These are phyloP conservation scores for Heliconius hewitsoni DNA, from an alignment of 1,140 invertebrate genomes.

Conservation along the genomic window DNA sequence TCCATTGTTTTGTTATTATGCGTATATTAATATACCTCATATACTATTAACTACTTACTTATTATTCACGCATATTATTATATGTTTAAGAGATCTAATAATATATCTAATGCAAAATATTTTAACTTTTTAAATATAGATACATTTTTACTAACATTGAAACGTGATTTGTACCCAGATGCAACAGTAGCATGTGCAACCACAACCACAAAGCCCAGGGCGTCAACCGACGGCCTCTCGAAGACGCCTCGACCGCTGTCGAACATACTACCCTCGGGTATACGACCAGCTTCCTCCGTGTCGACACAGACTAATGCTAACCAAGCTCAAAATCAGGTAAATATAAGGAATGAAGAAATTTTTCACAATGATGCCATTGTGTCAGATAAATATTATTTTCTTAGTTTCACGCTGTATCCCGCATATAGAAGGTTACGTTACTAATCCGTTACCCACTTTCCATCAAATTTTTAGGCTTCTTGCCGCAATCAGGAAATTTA, in stretches of 20 bases:
- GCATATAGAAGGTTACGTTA: no score
- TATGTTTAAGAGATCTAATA: no score
- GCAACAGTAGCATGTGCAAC: slow-evolving; percentile 62
- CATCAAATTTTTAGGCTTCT: no score
- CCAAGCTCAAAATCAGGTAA: slow-evolving; percentile 82
- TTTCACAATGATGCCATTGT: no score
- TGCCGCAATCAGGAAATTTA: no score
- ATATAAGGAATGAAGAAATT: no score
- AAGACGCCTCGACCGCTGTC: slow-evolving; percentile 83
- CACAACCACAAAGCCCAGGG: slow-evolving; percentile 61
- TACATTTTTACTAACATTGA: background rate
- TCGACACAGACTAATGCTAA: slow-evolving; percentile 88
- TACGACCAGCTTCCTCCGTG: slow-evolving; percentile 87
- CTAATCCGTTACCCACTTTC: no score
- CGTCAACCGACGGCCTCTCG: slow-evolving; percentile 76
- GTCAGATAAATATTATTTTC: no score
- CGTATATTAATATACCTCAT: background rate
- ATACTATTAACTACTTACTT: no score
- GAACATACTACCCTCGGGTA: slow-evolving; percentile 86
- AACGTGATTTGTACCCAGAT: slow-evolving; percentile 43
- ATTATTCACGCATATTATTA: no score
- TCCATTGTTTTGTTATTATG: background rate
- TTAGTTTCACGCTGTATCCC: no score
- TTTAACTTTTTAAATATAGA: background rate
- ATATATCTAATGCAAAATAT: no score